Evolutionary conservation across 2,797 vertebrate genomes (phyloP), one percentile per base, ranked within the genome.

Genomic region (Chloroceryle inda): DNA sequence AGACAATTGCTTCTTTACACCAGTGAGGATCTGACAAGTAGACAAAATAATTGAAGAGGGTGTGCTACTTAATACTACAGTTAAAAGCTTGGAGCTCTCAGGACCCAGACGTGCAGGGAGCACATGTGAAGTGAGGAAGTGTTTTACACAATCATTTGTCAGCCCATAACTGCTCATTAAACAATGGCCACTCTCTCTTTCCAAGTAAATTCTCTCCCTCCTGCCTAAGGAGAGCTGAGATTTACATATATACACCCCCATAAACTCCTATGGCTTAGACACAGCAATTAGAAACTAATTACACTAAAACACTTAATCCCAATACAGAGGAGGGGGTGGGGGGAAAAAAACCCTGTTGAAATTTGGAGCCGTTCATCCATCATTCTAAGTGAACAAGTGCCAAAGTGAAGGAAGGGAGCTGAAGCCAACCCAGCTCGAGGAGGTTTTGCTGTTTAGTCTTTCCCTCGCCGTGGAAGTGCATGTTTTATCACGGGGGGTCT

Each of bases 231-330:
- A 89, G 88, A 91, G 72, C 85, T 83, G 95, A 90, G 96, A 79
- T 95, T 77, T 89, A 19, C 87, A 9, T 42, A 55, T 58, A 67
- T 56, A 27, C 12, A 50, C 24, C 27, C 49, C 61, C 82, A 62
- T 55, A 50, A 44, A 33, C 68, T 69, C 83, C 86, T 85, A 33
- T 20, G 40, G 84, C 64, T 35, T 62, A 88, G 83, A 69, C 86
- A 71, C 76, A 94, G 86, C 97, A 94, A 97, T 97, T 97, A 93
- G 88, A 94, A 98, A 97, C 97, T 94, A 97, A 97, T 97, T 97
- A 93, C 61, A 71, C 45, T 89, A 74, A 96, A 97, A 97, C 84
- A 62, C 79, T 96, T 93, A 97, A 97, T 97, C 96, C 83, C 93
- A 91, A 67, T 91, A 45, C 67, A 19, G 93, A 29, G 78, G 17